Percentiles rank a stretch among this genome's conserved stretches.
Conservation (phyloP, 1,140 invertebrate species). For the Pseudoatta argentina region DNA sequence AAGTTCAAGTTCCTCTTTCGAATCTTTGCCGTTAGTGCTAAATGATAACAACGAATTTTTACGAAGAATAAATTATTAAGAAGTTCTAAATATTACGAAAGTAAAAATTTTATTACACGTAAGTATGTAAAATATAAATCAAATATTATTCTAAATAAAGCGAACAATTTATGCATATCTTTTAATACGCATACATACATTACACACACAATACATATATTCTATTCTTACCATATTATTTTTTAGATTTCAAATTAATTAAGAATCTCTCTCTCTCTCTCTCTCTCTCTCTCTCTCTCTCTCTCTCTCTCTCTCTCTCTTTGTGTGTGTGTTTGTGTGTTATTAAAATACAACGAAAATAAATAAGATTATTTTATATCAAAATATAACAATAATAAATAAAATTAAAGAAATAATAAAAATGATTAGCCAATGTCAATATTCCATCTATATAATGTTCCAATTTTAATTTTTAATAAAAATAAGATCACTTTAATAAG, state of each 20-base stretch:
- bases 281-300: too few species aligned
- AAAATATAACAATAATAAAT: background rate
- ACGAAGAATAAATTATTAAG: background rate
- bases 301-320: too few species aligned
- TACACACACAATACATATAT: background rate
- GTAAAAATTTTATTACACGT: background rate
- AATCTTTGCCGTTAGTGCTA: background rate
- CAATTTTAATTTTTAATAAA: conserved; percentile 1
- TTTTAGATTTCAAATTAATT: background rate
- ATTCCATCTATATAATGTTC: background rate
- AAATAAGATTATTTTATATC: background rate
- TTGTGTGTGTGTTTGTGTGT: background rate
- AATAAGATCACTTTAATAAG: background rate
- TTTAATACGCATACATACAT: too few species aligned
- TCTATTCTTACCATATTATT: background rate
- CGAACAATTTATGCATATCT: background rate
- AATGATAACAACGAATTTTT: background rate
- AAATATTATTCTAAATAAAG: background rate
- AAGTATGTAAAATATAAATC: background rate
- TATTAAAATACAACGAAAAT: background rate
- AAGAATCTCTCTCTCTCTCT: background rate
- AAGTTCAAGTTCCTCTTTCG: background rate
- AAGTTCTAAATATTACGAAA: background rate
- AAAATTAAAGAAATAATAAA: background rate
- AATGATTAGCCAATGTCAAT: background rate